Percentiles rank a stretch among this genome's conserved stretches.
Evolutionary conservation across 2,113 vertebrate species (phyloP).

Genomic region (Arothron firmamentum): DNA sequence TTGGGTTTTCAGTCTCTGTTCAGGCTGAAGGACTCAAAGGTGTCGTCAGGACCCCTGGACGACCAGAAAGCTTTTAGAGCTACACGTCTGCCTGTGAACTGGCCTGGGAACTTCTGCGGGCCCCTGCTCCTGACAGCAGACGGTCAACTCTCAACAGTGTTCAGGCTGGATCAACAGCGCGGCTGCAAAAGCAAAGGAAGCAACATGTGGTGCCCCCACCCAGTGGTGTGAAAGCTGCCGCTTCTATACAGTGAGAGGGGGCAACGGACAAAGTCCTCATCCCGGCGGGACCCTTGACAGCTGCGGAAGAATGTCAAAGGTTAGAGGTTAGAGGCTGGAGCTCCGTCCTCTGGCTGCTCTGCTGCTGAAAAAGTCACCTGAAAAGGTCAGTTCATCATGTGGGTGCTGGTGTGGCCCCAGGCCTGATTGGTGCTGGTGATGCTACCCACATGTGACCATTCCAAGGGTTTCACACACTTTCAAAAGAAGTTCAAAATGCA

Average conservation of each 20-base stretch:
- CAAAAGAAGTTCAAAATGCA: background rate
- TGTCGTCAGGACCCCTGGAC: slow-evolving; percentile 46
- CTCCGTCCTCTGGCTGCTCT: background rate
- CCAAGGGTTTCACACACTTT: slow-evolving; percentile 12
- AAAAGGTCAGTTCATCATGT: slow-evolving; percentile 10
- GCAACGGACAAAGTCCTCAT: slow-evolving; percentile 17
- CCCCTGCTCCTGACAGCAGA: slow-evolving; percentile 72
- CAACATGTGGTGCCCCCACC: slow-evolving; percentile 4
- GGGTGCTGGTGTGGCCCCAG: no score
- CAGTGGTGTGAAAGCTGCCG: background rate
- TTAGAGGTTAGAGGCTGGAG: slow-evolving; percentile 9
- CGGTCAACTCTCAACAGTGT: slow-evolving; percentile 12
- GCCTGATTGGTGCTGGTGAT: no score
- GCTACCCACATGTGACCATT: slow-evolving; percentile 13
- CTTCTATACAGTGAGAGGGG: slow-evolving; percentile 21
- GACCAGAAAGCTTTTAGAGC: slow-evolving; percentile 39
- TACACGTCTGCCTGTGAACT: slow-evolving; percentile 63
- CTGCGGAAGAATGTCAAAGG: slow-evolving; percentile 28
- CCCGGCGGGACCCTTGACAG: background rate
- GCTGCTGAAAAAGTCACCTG: slow-evolving; percentile 25
- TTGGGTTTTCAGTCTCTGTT: slow-evolving; percentile 36
- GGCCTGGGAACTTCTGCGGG: slow-evolving; percentile 67
- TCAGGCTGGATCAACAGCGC: slow-evolving; percentile 20
- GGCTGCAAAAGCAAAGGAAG: slow-evolving; percentile 32
- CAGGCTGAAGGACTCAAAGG: slow-evolving; percentile 30